Base-by-base conservation (phyloP, 2,888 invertebrate species). In the Leptodirus hochenwartii region DNA sequence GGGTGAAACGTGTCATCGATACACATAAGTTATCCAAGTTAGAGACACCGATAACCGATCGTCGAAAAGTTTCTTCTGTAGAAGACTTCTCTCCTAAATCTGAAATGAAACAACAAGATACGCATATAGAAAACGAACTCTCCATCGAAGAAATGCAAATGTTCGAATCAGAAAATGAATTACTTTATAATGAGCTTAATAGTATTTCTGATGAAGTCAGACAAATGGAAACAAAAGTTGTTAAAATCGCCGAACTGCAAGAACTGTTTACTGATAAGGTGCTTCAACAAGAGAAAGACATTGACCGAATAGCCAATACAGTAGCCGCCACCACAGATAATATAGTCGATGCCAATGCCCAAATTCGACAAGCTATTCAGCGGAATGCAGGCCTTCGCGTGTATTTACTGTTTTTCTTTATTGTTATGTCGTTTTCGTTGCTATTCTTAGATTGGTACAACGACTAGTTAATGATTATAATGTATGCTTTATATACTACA, bases 381-480 rank as follows among this genome's bases (percentile, higher is more conserved):
- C 74, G 91, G 38, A 93, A 93, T 56, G 96, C 96, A 2, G 88
- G 93, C 1, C 68, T 95, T 22, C 65, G 96, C 42, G 88, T 91
- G 9, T 93, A 87, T 69, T 75, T 95, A 32, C 59, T 98, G 15
- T 96, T 98, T 58, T 93, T 95, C 51, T 61, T 98, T 31, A 60
- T 96, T 41, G 90, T 96, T 22, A 80, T 95, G 73, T 90, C 95
- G 22, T 90, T 96, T 53, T 82, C 91, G 12, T 61, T 98, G 29
- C 61, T 98, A 6, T 98, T 98, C 56, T 64, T 98, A 30, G 95
- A 98, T 61, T 98, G 96, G 96, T 98, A 96, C 54, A 96, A 96
- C 65, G 82, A 82, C 48, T 78, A 59, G 61, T 10, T 17, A n/a
- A 26, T 6, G 8, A 24, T 6, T 20, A 9, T 20, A 8, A 8